A percentile compares a stretch with the other conserved stretches of the same genome.
These are phyloP conservation scores for Phortica variegata DNA, from an alignment of 1,140 invertebrate genomes.

Conservation along the genomic window DNA sequence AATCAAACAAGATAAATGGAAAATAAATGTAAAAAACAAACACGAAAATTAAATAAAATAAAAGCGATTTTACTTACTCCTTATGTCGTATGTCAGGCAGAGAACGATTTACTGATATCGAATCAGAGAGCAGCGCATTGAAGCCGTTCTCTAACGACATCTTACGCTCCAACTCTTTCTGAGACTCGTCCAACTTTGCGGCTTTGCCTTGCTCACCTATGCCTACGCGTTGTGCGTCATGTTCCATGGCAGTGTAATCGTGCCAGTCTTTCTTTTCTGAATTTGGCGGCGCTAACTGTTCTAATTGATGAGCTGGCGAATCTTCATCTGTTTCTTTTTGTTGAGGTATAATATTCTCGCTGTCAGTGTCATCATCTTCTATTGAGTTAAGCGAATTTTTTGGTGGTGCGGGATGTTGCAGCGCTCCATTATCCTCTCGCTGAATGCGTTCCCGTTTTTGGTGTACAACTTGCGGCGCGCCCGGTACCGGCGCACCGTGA, in stretches of 20 bases:
- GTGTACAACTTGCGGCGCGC: conserved; percentile 4
- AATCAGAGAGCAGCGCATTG: conserved; percentile 86
- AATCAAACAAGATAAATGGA: too few relatives aligned
- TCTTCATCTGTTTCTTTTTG: conserved; percentile 3
- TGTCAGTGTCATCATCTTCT: neutral
- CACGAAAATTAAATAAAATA: neutral
- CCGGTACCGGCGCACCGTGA: conserved; percentile 25
- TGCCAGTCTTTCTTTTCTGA: conserved; percentile 74
- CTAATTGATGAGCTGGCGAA: conserved; percentile 12
- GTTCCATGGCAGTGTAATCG: conserved; percentile 71
- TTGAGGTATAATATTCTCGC: neutral
- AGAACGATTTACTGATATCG: conserved; percentile 80
- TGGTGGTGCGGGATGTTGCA: neutral
- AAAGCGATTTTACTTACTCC: conserved; percentile 58
- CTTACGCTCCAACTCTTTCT: conserved; percentile 64
- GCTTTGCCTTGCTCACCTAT: conserved; percentile 74
- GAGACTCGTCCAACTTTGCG: conserved; percentile 66
- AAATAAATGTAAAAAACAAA: too few relatives aligned
- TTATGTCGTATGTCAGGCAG: conserved; percentile 79
- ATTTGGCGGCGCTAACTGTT: conserved; percentile 57
- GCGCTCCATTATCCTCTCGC: neutral
- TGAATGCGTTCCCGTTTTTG: neutral
- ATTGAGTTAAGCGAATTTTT: neutral
- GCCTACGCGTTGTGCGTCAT: conserved; percentile 69
- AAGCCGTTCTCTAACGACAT: conserved; percentile 69